Percentiles rank a stretch among this genome's conserved stretches.
Conservation (phyloP, 2,797 vertebrate genomes). For the Falco cherrug region DNA sequence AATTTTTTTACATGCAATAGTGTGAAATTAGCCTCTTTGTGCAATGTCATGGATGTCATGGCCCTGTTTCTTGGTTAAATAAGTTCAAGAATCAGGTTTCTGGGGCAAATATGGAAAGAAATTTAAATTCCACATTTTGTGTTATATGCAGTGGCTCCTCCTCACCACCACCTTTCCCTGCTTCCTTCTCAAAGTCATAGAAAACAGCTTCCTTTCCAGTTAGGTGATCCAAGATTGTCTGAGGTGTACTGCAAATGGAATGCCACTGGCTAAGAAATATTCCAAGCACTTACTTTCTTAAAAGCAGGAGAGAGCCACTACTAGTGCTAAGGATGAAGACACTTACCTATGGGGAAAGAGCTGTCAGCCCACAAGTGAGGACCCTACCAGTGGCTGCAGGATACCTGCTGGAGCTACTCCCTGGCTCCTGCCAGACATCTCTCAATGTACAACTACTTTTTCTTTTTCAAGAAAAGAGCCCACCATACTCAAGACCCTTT, state of each 20-base stretch:
- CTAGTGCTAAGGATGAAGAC: not conserved
- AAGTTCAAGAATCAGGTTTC: constrained; percentile 63
- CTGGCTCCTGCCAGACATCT: not conserved
- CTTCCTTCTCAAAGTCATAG: not conserved
- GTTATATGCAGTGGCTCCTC: not conserved
- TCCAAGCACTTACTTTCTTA: not conserved
- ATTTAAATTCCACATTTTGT: not conserved
- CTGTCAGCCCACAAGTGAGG: not conserved
- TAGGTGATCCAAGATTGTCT: not conserved
- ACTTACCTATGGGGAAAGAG: not conserved
- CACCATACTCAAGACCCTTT: not conserved
- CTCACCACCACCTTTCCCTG: not conserved
- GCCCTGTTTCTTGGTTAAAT: constrained; percentile 44
- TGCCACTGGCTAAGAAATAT: not conserved
- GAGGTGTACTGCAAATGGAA: not conserved
- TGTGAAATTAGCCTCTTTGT: constrained; percentile 18
- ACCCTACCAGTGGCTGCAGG: not conserved
- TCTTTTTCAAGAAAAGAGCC: not conserved
- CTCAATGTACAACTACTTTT: not conserved
- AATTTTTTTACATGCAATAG: not conserved
- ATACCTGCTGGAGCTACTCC: not conserved
- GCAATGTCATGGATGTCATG: constrained; percentile 65
- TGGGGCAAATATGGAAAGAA: not conserved
- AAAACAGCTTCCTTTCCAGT: not conserved
- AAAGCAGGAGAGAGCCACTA: not conserved